Evolutionary conservation across 2,888 invertebrate species (phyloP), one percentile per base, ranked within the genome.

Genomic region (Drosophila suboccidentalis): DNA sequence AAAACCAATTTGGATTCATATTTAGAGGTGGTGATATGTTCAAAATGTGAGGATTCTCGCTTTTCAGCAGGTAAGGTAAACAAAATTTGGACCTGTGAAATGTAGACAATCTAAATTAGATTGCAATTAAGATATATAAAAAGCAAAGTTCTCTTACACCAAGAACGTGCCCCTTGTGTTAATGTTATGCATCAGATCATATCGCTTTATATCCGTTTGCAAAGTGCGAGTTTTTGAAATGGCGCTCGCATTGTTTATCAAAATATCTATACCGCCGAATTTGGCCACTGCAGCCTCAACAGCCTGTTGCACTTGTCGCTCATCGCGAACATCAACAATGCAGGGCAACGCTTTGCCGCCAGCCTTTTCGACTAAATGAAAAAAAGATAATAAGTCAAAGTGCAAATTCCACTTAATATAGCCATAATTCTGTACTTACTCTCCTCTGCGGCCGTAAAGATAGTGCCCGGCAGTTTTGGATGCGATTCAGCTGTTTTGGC

Each of bases 191-290:
- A 99, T 99, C 43, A 99, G 94, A 93, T 99, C 99, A 91, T 97
- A 99, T 92, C 95, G 95, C 93, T 99, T 99, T 98, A 99, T 98
- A 36, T 97, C 96, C 0, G 98, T 98, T 1, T 95, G 94, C 8
- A 94, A 93, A 0, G 98, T 99, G 43, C 95, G 95, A 0, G 98
- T 96, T 49, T 97, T 92, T 0, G 95, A 95, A 87, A 99, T 99
- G 6, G 98, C 98, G 73, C 98, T 98, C 0, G 99, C 99, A 94
- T 99, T 99, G 93, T 99, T 99, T 9, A 99, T 94, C 19, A 98
- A 93, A 80, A 99, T 96, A 92, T 99, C 99, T 83, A 99, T 98
- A 6, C 98, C 98, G 32, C 98, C 98, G 93, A 99, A 99, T 93
- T 90, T 95, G 32, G 94, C 93, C 0, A 96, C 95, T 1, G 97